Evolutionary conservation across 1,140 invertebrate species (phyloP), one percentile per base, ranked within the genome.

Genomic region (Lysiphlebus fabarum): DNA sequence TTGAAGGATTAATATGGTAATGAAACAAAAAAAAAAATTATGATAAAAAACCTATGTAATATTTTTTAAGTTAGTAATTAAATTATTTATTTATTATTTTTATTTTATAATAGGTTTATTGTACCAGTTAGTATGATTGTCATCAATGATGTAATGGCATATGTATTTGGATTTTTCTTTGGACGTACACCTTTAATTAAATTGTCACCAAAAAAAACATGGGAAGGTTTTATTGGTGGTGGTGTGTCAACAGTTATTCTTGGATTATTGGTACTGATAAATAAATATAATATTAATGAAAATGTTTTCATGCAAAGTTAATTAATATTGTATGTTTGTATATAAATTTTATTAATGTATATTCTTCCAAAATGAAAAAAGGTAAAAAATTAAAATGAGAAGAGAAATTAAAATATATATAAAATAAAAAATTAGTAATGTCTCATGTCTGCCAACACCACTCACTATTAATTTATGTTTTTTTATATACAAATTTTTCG

Each of bases 91-190:
- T 43, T 53, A n/a, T n/a, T n/a, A n/a, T 12, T 61, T 37, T 53
- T 44, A 61, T 65, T 62, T 61, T 55, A 63, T 63, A 87, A 82
- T 71, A 97, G 95, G 96, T 96, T 99, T 70, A 92, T 99, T 69
- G 90, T 99, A 58, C 96, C 97, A 12, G 93, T 99, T 0, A 96
- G 94, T 8, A 97, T 99, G 92, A 98, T 99, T 62, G 95, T 99
- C 42, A 93, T 95, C 76, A 99, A 99, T 81, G 98, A 99, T 81
- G 95, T 99, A 47, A 98, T 98, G 93, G 97, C 97, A 0, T 99
- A 99, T 76, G 87, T 99, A 71, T 99, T 98, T 84, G 98, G 98
- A 36, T 98, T 98, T 82, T 96, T 99, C 84, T 98, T 98, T 76
- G 98, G 98, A 12, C 90, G 90, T 73, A 99, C 98, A 12, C 97